A percentile compares a stretch with the other conserved stretches of the same genome.
Evolutionary conservation across 2,113 vertebrate species (phyloP).

Genomic region (Cinclus mexicanus): DNA sequence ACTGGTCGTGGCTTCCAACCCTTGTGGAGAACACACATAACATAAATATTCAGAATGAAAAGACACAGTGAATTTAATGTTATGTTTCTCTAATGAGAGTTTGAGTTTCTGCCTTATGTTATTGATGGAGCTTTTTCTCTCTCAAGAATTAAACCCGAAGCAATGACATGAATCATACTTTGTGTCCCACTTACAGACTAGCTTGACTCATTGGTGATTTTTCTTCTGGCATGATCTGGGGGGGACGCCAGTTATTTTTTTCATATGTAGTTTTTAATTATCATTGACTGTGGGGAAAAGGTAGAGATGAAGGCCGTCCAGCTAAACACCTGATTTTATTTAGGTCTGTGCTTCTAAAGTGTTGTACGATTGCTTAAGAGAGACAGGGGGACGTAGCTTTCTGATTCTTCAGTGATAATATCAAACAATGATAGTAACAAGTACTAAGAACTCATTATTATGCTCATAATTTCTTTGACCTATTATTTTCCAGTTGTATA

Average conservation of each 20-base stretch:
- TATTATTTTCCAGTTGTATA: neutral
- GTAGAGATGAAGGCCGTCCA: neutral
- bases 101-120: neutral
- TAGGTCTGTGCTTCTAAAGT: neutral
- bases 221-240: slow-evolving; percentile 18
- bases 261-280: neutral
- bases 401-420: neutral
- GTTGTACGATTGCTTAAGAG: neutral
- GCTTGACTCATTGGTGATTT: slow-evolving; percentile 27
- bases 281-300: neutral
- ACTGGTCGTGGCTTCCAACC: neutral
- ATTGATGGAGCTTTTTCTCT: neutral
- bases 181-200: slow-evolving; percentile 3
- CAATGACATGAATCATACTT: slow-evolving; percentile 18
- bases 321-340: neutral
- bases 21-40: neutral
- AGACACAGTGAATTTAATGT: neutral
- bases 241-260: neutral
- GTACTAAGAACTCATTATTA: neutral
- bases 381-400: neutral
- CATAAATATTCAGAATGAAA: neutral
- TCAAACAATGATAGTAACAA: neutral
- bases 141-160: slow-evolving; percentile 13
- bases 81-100: neutral
- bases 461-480: neutral